Conservation (phyloP, 2,888 invertebrate species). For the Sesia bembeciformis region DNA sequence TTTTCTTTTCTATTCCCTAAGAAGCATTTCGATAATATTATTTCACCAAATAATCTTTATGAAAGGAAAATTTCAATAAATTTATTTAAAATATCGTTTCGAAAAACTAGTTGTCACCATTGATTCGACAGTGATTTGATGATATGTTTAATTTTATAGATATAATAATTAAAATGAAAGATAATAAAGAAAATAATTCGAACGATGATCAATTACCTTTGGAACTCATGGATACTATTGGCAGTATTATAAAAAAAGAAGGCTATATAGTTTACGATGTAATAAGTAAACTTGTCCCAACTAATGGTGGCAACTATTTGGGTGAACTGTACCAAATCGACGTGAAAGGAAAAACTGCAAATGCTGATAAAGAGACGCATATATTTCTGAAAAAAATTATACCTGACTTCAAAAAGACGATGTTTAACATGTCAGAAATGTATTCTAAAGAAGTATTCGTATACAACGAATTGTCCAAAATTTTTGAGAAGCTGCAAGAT, state of each 20-base stretch:
- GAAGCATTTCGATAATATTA: no score
- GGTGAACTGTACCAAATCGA: constrained; percentile 28
- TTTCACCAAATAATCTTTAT: no score
- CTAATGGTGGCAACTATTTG: constrained; percentile 31
- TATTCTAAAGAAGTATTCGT: constrained; percentile 26
- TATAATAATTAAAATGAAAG: no score
- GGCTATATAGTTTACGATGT: neutral
- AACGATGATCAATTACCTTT: no score
- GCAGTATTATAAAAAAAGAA: neutral
- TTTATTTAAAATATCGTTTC: no score
- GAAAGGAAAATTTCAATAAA: no score
- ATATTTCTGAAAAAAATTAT: constrained; percentile 33
- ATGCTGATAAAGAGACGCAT: constrained; percentile 26
- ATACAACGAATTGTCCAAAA: constrained; percentile 21
- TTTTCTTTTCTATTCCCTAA: no score
- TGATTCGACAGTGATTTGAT: no score
- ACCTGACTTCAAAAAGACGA: constrained; percentile 11
- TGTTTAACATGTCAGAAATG: constrained; percentile 16
- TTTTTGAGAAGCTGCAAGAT: constrained; percentile 19
- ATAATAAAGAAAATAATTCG: no score
- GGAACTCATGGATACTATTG: no score
- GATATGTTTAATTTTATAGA: no score
- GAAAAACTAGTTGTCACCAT: no score
- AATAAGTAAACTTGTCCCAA: neutral
- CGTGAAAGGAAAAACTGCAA: constrained; percentile 27